Base-by-base conservation (phyloP, 1,140 invertebrate species). In the Hetaerina americana region DNA sequence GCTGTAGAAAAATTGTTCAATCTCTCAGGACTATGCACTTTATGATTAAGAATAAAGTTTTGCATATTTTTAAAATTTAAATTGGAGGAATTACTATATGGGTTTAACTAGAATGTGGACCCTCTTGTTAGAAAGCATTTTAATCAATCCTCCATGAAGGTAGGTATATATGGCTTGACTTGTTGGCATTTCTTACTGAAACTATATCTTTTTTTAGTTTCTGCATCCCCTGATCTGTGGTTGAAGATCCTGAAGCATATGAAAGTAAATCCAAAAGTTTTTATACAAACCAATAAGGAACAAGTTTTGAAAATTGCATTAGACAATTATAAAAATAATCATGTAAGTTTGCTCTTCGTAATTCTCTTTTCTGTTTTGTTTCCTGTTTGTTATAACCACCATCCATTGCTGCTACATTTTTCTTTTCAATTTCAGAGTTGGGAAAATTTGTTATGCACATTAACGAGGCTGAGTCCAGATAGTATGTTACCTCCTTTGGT, bases 381-480 rank as follows among this genome's bases (percentile, higher is more conserved):
- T 66, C 5, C 31, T 1, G n/a, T 24, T 66, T 27, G 18, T 28
- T 67, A 26, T 18, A 15, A 49, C n/a, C n/a, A 71, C 18, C 70
- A 49, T 26, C 1, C 26, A 71, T 40, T 31, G 40, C 31, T 66
- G 31, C 67, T 72, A 70, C 71, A 71, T 66, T 73, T 69, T 74
- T 70, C 73, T 75, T 71, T 67, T 72, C 73, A 40, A 72, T 80
- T 78, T 74, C 73, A 83, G 81, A 81, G 80, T 49, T 85, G 87
- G 73, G 86, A 89, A 75, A 89, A 89, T 80, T 86, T 87, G 15
- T 81, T 92, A 74, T 79, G 85, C 27, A 88, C 85, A 5, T 80
- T 96, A 12, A 82, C 87, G 0, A 80, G 82, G 0, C 78, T 90
- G 18, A 87, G 87, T 78, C 85, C 90, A 0, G 85, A 88, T 29